Conservation (phyloP, 2,797 vertebrate genomes). For the Petrocephalus schoutedeni region DNA sequence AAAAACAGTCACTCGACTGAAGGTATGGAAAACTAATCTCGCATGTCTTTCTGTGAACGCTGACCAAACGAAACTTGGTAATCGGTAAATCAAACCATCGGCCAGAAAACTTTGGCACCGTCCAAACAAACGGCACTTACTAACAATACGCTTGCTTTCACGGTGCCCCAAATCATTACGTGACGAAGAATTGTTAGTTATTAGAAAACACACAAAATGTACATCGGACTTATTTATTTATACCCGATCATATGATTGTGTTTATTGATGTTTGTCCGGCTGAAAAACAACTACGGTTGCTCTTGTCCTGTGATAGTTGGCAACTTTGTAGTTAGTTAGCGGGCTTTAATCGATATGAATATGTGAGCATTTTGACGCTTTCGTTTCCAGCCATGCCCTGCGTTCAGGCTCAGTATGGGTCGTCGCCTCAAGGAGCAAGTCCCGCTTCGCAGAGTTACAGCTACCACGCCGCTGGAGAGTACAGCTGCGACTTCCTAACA, state of each 20-base stretch:
- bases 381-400: slow-evolving; percentile 86
- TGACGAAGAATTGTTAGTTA: not conserved
- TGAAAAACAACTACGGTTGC: not conserved
- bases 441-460: slow-evolving; percentile 91
- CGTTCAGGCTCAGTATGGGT: slow-evolving; percentile 93
- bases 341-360: slow-evolving; percentile 27
- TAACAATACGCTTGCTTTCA: not conserved
- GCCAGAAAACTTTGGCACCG: not conserved
- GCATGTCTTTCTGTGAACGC: not conserved
- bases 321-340: not conserved
- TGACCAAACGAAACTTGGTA: not conserved
- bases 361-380: slow-evolving; percentile 62
- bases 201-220: not conserved
- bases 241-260: not conserved
- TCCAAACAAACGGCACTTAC: not conserved
- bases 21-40: slow-evolving; percentile 61
- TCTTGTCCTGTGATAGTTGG: not conserved
- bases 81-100: not conserved
- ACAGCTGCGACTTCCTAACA: slow-evolving; percentile 93
- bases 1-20: slow-evolving; percentile 77
- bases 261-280: not conserved
- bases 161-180: not conserved
- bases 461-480: slow-evolving; percentile 85
- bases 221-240: not conserved
- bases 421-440: slow-evolving; percentile 92